These are phyloP conservation scores for Cyprinodon diabolis DNA, from an alignment of 2,797 vertebrate species.

Conservation along the genomic window DNA sequence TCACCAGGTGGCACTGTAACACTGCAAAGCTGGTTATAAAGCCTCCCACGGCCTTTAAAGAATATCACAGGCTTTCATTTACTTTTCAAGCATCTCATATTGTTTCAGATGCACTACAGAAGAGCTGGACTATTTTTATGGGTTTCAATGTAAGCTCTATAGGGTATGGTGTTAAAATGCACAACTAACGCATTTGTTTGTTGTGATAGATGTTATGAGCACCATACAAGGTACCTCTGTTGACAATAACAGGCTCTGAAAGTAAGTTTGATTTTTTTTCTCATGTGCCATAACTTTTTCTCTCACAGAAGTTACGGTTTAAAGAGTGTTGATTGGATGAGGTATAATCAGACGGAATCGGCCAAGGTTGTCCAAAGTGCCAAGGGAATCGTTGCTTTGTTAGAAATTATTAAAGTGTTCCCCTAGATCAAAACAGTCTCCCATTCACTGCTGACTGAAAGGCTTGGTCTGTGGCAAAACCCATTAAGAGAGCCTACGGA, in stretches of 20 bases:
- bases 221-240: conserved; percentile 6
- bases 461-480: conserved; percentile 69
- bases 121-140: conserved; percentile 15
- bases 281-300: conserved; percentile 22
- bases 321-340: conserved; percentile 40
- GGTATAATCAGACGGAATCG: conserved; percentile 59
- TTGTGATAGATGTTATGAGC: neutral
- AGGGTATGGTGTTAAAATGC: neutral
- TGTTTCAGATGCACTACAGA: conserved; percentile 24
- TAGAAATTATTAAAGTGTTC: conserved; percentile 66
- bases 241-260: conserved; percentile 21
- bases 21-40: neutral
- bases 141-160: conserved; percentile 10
- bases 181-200: neutral
- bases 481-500: conserved; percentile 71
- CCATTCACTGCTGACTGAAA: conserved; percentile 73
- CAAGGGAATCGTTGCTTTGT: conserved; percentile 65
- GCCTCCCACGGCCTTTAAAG: conserved; percentile 15
- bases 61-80: conserved; percentile 43
- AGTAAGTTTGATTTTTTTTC: conserved; percentile 5
- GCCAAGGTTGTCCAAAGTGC: conserved; percentile 55
- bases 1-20: conserved; percentile 71
- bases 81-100: conserved; percentile 28
- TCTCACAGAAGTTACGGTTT: conserved; percentile 28
- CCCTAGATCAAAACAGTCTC: conserved; percentile 62